Percentiles rank a stretch among this genome's conserved stretches.
phyloP scores from a whole-genome alignment of 2,888 invertebrate species.

The Capitulum mitella region DNA sequence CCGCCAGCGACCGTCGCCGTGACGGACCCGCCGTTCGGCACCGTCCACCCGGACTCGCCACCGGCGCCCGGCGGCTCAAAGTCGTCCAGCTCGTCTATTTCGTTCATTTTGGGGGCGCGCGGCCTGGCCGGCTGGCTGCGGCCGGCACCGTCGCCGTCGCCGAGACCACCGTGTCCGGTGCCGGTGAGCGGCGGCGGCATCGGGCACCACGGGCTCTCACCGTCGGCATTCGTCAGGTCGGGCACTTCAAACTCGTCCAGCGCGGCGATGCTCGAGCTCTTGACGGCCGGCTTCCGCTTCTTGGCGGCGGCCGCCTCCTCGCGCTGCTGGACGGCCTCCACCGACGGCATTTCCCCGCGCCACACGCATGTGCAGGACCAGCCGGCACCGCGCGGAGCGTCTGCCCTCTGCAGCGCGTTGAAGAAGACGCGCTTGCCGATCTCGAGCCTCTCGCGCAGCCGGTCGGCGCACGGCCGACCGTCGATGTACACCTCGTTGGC shows the following conservation, averaged over 20 bases:
- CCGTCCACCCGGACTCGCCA: not conserved
- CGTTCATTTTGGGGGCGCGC: not conserved
- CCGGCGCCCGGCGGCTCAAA: not conserved
- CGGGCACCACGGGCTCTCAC: not conserved
- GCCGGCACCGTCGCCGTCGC: not conserved
- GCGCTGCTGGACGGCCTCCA: not conserved
- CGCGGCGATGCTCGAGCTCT: not conserved
- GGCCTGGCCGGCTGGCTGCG: not conserved
- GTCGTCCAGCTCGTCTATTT: not conserved
- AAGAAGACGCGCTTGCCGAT: not conserved
- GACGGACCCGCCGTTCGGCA: not conserved
- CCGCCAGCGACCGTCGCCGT: not conserved
- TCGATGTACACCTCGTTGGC: not conserved
- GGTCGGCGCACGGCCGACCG: not conserved
- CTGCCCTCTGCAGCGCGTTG: not conserved
- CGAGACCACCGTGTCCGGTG: not conserved
- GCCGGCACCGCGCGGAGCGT: not conserved
- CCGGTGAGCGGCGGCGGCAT: not conserved
- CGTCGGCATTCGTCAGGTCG: not conserved
- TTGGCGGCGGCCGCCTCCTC: not conserved
- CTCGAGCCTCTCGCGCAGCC: not conserved
- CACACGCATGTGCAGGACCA: slow-evolving; percentile 15
- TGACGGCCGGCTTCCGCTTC: not conserved
- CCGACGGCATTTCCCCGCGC: slow-evolving; percentile 6
- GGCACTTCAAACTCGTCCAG: slow-evolving; percentile 16